Percentiles rank a stretch among this genome's conserved stretches.
phyloP scores from a whole-genome alignment of 2,113 vertebrate species.

The Pseudorasbora parva region DNA sequence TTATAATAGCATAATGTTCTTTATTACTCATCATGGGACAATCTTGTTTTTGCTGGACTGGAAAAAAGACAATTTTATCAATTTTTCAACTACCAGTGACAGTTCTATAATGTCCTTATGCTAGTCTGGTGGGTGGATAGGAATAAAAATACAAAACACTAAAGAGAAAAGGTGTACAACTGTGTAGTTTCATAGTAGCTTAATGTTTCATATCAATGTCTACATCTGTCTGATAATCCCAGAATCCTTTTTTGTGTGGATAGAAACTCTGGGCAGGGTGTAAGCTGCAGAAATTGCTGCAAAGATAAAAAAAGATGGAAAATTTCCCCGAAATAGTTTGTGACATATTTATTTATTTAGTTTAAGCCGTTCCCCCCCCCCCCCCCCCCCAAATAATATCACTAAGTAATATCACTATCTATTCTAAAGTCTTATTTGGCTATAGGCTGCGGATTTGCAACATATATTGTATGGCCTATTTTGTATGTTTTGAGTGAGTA shows the following conservation, averaged over 20 bases:
- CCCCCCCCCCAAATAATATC: background rate
- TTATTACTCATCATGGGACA: background rate
- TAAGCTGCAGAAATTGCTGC: background rate
- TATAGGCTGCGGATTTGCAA: background rate
- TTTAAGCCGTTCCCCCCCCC: background rate
- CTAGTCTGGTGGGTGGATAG: background rate
- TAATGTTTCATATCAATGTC: slow-evolving; percentile 41
- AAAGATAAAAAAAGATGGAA: background rate
- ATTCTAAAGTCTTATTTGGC: background rate
- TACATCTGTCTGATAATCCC: slow-evolving; percentile 48
- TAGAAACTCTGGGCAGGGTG: background rate
- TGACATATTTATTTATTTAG: slow-evolving; percentile 20
- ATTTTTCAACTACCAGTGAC: background rate
- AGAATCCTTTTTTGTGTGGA: slow-evolving; percentile 41
- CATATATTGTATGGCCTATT: too few relatives aligned
- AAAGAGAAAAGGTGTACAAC: background rate
- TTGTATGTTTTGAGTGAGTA: background rate
- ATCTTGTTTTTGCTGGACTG: background rate
- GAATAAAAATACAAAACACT: background rate
- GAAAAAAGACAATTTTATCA: background rate
- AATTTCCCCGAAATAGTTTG: slow-evolving; percentile 9
- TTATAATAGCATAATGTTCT: slow-evolving; percentile 15
- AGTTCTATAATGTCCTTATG: background rate
- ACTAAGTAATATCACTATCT: background rate
- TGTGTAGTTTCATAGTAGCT: background rate